A percentile compares a stretch with the other conserved stretches of the same genome.
Evolutionary conservation across 2,888 invertebrate species (phyloP).

Genomic region (Euzetes globulus): DNA sequence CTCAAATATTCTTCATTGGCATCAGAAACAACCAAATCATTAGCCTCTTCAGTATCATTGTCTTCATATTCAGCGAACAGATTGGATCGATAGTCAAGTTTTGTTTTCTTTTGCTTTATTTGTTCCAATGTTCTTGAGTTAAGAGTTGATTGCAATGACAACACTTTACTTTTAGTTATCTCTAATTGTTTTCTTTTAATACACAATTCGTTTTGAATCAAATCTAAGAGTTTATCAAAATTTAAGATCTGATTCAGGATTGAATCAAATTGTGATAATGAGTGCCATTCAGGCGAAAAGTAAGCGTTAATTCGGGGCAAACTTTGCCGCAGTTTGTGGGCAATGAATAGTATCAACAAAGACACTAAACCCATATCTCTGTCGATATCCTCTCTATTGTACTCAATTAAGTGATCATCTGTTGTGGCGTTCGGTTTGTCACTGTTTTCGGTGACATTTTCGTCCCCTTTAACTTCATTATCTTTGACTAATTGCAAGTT

Average conservation of each 20-base stretch:
- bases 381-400: neutral
- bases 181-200: constrained; percentile 20
- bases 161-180: constrained; percentile 2
- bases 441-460: neutral
- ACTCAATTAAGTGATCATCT: neutral
- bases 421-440: neutral
- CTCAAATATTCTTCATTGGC: neutral
- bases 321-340: constrained; percentile 3
- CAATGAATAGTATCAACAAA: neutral
- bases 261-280: constrained; percentile 12
- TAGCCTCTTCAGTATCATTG: neutral
- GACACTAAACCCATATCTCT: neutral
- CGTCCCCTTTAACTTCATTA: neutral
- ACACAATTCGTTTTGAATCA: constrained; percentile 20
- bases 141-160: constrained; percentile 4
- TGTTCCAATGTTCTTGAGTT: neutral
- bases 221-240: constrained; percentile 9
- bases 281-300: constrained; percentile 20
- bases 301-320: constrained; percentile 19
- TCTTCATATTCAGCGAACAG: constrained; percentile 21
- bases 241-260: neutral
- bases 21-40: neutral
- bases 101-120: neutral
- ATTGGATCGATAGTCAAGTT: neutral
- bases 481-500: neutral